Conservation (phyloP, 2,113 vertebrate genomes). For the Thalassoma bifasciatum region DNA sequence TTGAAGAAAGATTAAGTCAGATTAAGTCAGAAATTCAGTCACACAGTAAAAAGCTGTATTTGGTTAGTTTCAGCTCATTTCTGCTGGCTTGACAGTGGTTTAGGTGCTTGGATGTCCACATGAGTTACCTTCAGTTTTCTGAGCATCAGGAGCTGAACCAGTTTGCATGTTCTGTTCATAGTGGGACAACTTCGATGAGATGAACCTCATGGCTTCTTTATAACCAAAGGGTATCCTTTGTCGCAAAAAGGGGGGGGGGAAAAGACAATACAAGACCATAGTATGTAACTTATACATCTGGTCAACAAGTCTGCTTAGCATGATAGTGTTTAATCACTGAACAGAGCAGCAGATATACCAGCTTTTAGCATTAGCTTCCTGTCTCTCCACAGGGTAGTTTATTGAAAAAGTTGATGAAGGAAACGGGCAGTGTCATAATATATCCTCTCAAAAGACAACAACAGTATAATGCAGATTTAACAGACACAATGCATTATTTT, state of each 20-base stretch:
- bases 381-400: background rate
- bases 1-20: background rate
- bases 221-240: conserved; percentile 44
- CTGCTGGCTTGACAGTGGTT: background rate
- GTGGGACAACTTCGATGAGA: background rate
- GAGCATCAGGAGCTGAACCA: background rate
- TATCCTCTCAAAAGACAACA: background rate
- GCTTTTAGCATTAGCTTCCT: conserved; percentile 12
- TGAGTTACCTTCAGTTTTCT: conserved; percentile 21
- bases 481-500: background rate
- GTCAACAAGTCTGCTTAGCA: background rate
- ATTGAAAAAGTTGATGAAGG: background rate
- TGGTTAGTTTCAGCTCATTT: too few relatives aligned
- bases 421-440: background rate
- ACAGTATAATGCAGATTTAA: background rate
- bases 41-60: too few relatives aligned
- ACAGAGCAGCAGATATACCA: background rate
- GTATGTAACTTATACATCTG: too few relatives aligned
- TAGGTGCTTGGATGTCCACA: background rate
- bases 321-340: background rate
- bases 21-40: too few relatives aligned
- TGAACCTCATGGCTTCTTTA: conserved; percentile 47
- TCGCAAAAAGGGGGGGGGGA: background rate
- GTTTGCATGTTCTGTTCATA: background rate
- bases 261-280: background rate